Conservation (phyloP, 1,140 invertebrate species). For the Homalodisca vitripennis region DNA sequence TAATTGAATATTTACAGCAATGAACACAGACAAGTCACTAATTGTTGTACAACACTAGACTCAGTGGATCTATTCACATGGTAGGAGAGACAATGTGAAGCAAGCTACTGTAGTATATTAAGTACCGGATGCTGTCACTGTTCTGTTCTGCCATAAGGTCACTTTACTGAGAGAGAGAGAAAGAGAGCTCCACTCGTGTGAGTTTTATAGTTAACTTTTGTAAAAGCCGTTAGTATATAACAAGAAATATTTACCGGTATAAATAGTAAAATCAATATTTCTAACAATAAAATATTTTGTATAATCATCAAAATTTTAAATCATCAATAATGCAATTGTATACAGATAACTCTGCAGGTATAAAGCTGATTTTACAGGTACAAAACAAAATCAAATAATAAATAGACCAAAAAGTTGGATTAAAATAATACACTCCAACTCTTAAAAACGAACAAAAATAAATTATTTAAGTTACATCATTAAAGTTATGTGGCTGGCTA, state of each 20-base stretch:
- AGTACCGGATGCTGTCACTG: constrained; percentile 4
- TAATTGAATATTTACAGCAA: constrained; percentile 32
- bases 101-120: constrained; percentile 4
- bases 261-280: too few relatives aligned
- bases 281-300: too few relatives aligned
- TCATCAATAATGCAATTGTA: background rate
- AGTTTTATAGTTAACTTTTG: background rate
- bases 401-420: too few relatives aligned
- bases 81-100: background rate
- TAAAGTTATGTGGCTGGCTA: background rate
- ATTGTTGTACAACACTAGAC: constrained; percentile 12
- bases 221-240: background rate
- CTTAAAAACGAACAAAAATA: background rate
- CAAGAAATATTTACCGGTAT: background rate
- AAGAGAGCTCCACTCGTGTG: background rate
- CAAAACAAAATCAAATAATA: background rate
- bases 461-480: background rate
- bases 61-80: background rate
- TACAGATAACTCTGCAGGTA: background rate
- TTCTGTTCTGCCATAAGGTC: constrained; percentile 1
- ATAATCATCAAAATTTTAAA: too few relatives aligned
- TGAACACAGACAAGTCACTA: constrained; percentile 37
- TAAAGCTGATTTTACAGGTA: background rate
- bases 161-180: constrained; percentile 19
- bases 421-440: too few relatives aligned